These are phyloP conservation scores for Epizoanthus scotinus DNA, from an alignment of 92 coral and sea anemone genomes.

Conservation along the genomic window DNA sequence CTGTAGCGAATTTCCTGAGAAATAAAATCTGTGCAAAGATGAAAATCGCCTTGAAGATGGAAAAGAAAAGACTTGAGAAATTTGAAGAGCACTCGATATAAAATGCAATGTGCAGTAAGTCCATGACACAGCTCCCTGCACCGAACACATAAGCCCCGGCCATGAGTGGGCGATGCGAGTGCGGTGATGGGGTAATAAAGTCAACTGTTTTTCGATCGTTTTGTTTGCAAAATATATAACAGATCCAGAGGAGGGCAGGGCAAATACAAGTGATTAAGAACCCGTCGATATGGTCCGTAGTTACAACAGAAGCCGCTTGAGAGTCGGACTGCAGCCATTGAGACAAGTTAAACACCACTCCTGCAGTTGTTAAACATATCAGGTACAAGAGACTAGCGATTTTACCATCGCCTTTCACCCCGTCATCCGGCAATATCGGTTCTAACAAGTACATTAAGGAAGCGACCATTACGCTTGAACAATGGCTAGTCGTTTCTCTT, in stretches of 20 bases:
- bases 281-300: constrained; percentile 93
- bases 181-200: constrained; percentile 82
- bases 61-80: constrained; percentile 88
- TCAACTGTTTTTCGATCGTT: constrained; percentile 94
- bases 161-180: constrained; percentile 93
- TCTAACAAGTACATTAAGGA: constrained; percentile 81
- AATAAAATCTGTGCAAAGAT: constrained; percentile 89
- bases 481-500: constrained; percentile 52
- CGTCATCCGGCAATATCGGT: constrained; percentile 87
- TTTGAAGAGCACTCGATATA: constrained; percentile 91
- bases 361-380: constrained; percentile 95
- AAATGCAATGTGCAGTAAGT: constrained; percentile 85
- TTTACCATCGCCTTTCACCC: constrained; percentile 95
- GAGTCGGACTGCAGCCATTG: constrained; percentile 96
- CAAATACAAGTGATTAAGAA: constrained; percentile 94
- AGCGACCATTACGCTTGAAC: constrained; percentile 48
- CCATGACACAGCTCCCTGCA: constrained; percentile 93
- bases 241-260: constrained; percentile 93
- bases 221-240: constrained; percentile 89
- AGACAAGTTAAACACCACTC: constrained; percentile 92
- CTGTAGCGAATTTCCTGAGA: constrained; percentile 91
- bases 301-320: constrained; percentile 85
- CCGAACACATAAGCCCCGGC: constrained; percentile 97
- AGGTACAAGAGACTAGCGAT: constrained; percentile 92
- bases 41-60: constrained; percentile 91